Evolutionary conservation across 2,888 invertebrate genomes (phyloP), one percentile per base, ranked within the genome.

Genomic region (Napeogenes inachia): DNA sequence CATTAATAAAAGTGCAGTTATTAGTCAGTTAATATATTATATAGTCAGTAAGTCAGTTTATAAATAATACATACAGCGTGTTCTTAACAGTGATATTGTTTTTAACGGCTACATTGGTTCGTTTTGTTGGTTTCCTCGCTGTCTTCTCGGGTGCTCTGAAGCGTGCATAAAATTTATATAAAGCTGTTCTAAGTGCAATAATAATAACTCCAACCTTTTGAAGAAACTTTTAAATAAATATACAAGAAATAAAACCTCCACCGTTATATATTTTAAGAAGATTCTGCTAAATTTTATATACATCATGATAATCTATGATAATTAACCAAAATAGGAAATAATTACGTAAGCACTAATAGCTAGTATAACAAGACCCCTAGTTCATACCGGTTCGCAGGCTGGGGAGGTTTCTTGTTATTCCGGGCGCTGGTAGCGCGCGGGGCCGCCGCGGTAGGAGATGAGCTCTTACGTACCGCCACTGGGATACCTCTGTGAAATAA

Each of bases 401-500:
- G 86, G 21, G 87, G 84, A 13, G 84, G 81, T 66, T 84, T 81
- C 67, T 89, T 89, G 60, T 68, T 77, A 42, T 80, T 75, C 1
- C 76, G 71, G 13, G 70, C 59, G 6, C 76, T 72, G 3, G 75
- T 62, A 4, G 76, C 66, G 12, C 81, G 74, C 2, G 89, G 85
- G 57, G 75, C 78, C n/a, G 74, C 76, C 53, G 82, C 84, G 63
- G 89, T 87, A 0, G 90, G 89, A 0, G 89, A 88, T 2, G 75
- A 73, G 38, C 87, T 83, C 70, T 92, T 92, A 45, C 85, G 82
- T 2, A 87, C 88, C 4, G 92, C 87, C 10, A 93, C 89, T 30
- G 93, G 93, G 68, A 93, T 93, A 54, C 92, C 92, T 45, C 90
- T 90, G 77, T 6, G 66, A 33, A 4, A 42, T 42, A 10, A 42